A percentile compares a stretch with the other conserved stretches of the same genome.
These are phyloP conservation scores for Calonectris borealis DNA, from an alignment of 2,113 vertebrate species.

Conservation along the genomic window DNA sequence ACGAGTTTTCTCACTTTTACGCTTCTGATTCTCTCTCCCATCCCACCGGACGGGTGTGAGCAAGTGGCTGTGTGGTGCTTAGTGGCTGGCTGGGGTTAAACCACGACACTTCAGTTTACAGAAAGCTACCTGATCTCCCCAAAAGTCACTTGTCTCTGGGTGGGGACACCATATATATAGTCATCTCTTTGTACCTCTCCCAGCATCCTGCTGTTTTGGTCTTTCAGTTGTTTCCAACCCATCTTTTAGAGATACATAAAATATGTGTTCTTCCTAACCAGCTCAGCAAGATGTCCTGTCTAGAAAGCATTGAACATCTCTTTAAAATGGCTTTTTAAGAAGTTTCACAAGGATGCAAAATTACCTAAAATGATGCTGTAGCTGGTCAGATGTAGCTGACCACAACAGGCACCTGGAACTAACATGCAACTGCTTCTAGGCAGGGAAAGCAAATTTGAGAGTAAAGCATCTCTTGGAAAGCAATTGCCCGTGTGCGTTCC, in stretches of 20 bases:
- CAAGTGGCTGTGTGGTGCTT: background rate
- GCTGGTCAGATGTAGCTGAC: background rate
- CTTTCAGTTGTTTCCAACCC: background rate
- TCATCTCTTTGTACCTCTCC: background rate
- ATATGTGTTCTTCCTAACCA: background rate
- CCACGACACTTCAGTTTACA: background rate
- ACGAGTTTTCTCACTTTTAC: background rate
- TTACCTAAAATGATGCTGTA: background rate
- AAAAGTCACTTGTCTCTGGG: background rate
- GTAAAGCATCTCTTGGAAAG: constrained; percentile 7
- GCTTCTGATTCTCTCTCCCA: background rate
- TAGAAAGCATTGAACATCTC: background rate
- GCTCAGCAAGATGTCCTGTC: background rate
- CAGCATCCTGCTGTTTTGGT: background rate
- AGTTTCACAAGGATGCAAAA: background rate
- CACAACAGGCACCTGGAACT: constrained; percentile 5
- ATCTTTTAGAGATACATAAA: background rate
- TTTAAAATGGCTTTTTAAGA: constrained; percentile 11
- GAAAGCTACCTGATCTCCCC: background rate
- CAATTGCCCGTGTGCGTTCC: background rate
- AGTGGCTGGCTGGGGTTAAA: background rate
- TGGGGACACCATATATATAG: background rate
- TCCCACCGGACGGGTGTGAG: background rate
- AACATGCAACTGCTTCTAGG: background rate
- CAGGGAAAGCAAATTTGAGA: background rate